A percentile compares a stretch with the other conserved stretches of the same genome.
Conservation (phyloP, 2,797 vertebrate species). For the Melanotaenia maccullochi region DNA sequence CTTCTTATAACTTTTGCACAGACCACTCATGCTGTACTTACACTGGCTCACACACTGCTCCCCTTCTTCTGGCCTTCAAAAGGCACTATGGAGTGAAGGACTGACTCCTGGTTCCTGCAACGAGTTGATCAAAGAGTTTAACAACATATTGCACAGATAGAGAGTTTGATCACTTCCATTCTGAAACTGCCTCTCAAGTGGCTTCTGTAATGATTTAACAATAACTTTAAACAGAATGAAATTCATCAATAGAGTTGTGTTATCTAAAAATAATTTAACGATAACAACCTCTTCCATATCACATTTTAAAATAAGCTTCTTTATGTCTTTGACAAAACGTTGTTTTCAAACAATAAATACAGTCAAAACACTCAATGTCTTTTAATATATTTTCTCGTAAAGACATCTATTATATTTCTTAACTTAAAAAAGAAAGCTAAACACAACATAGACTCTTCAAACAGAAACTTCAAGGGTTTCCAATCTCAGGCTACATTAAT, state of each 20-base stretch:
- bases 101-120: not conserved
- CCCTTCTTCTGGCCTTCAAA: not conserved
- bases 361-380: not conserved
- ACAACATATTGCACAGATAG: not conserved
- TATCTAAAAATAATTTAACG: not conserved
- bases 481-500: too few species aligned
- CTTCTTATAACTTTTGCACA: not conserved
- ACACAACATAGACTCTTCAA: too few species aligned
- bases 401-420: not conserved
- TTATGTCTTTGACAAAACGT: not conserved
- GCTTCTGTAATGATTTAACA: not conserved
- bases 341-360: too few species aligned
- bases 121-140: not conserved
- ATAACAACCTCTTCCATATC: not conserved
- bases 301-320: not conserved
- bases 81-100: not conserved
- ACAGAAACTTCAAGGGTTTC: too few species aligned
- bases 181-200: not conserved
- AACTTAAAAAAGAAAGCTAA: not conserved
- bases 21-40: not conserved
- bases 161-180: not conserved
- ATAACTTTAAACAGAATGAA: not conserved
- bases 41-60: too few species aligned
- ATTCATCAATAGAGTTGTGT: not conserved
- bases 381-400: not conserved